Evolutionary conservation across 2,888 invertebrate genomes (phyloP).

Genomic region (Scaptomyza flava): DNA sequence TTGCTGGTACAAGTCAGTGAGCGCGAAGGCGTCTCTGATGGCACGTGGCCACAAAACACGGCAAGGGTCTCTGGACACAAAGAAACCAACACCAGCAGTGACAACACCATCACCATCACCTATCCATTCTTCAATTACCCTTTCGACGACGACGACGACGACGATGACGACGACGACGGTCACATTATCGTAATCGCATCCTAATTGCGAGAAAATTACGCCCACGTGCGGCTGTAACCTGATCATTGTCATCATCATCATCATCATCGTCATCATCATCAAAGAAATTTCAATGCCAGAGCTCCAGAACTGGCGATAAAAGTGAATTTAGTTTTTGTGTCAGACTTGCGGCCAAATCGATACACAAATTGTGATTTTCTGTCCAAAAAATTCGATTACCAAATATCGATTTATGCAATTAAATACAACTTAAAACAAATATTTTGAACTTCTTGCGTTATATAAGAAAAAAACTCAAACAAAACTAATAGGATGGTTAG

Average conservation of each 20-base stretch:
- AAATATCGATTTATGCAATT: too few species aligned
- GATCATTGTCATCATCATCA: constrained; percentile 75
- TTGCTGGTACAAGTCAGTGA: not conserved
- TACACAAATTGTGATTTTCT: not conserved
- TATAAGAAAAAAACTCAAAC: too few species aligned
- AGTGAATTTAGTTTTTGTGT: not conserved
- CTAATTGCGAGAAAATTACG: constrained; percentile 85
- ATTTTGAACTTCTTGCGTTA: too few species aligned
- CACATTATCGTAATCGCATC: constrained; percentile 84
- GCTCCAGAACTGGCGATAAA: not conserved
- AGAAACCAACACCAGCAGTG: constrained; percentile 15
- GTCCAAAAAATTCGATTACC: not conserved
- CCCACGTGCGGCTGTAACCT: constrained; percentile 84
- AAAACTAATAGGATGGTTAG: too few species aligned
- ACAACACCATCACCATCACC: constrained; percentile 39
- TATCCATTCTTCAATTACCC: constrained; percentile 83
- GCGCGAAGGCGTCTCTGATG: constrained; percentile 61
- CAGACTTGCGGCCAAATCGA: constrained; percentile 15
- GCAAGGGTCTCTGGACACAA: constrained; percentile 36
- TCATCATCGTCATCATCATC: constrained; percentile 65
- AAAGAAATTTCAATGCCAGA: constrained; percentile 48
- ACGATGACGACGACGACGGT: constrained; percentile 47
- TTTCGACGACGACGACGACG: constrained; percentile 67
- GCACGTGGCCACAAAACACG: constrained; percentile 68
- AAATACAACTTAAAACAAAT: too few species aligned